A percentile compares a stretch with the other conserved stretches of the same genome.
Evolutionary conservation across 2,797 vertebrate species (phyloP).

Genomic region (Australoheros facetus): DNA sequence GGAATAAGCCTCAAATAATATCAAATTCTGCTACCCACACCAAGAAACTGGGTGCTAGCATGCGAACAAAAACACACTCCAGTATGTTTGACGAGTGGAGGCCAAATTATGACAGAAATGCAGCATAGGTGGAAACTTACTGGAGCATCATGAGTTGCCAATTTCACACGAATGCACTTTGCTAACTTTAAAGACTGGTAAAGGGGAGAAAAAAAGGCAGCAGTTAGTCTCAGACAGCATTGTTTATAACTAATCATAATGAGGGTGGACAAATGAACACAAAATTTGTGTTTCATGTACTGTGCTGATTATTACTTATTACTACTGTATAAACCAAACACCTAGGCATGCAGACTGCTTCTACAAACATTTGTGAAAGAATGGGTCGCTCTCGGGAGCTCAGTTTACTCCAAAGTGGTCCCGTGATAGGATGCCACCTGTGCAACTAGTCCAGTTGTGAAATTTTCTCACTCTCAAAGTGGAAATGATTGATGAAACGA

Average conservation of each 20-base stretch:
- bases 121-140: conserved; percentile 70
- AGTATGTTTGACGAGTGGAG: conserved; percentile 31
- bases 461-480: too few species aligned
- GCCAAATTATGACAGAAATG: conserved; percentile 66
- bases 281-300: too few species aligned
- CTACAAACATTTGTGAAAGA: too few species aligned
- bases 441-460: too few species aligned
- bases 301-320: too few species aligned
- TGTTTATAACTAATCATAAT: neutral
- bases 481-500: too few species aligned
- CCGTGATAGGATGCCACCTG: too few species aligned
- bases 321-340: too few species aligned
- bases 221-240: conserved; percentile 15
- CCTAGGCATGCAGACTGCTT: too few species aligned
- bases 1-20: conserved; percentile 76
- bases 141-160: conserved; percentile 31
- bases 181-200: conserved; percentile 5
- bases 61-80: conserved; percentile 64
- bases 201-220: neutral
- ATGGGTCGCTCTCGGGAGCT: too few species aligned
- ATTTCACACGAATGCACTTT: conserved; percentile 45
- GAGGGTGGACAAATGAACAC: neutral
- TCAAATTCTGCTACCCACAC: conserved; percentile 72
- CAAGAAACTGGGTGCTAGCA: conserved; percentile 63
- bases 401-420: too few species aligned